Base-by-base conservation (phyloP, 1,140 invertebrate genomes). In the Panagrolaimus sp. region DNA sequence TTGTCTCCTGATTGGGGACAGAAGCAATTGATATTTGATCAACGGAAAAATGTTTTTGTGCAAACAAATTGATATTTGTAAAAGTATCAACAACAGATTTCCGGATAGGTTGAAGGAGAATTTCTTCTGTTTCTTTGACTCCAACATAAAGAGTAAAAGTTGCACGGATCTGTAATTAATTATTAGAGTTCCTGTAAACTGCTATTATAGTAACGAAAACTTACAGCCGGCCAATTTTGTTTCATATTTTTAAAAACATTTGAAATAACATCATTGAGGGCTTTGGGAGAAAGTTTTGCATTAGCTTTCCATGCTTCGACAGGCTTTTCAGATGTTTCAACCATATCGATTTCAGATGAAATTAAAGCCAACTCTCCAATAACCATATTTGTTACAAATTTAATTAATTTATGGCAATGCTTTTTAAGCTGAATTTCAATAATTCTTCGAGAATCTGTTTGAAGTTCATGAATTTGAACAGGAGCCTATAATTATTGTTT, bases 71-170 rank as follows among this genome's bases (percentile, higher is more conserved):
- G 5, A 81, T 47, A 16, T 68, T 70, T 9, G 67, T 65, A 68
- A 81, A 81, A 13, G 67, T 47, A 44, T 78, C 74, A 20, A 71
- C 70, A 14, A 81, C 67, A 13, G 46, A 65, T 47, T 80, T 77
- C 5, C 81, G 67, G 13, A 80, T 72, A 3, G 79, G 81, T 31
- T 78, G 71, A 9, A 81, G 72, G 4, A 81, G 73, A 61, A 81
- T 81, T 23, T 79, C 74, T 66, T 81, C 79, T 9, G 79, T 81
- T 47, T 81, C 79, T 11, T 46, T 44, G 9, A 73, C 72, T 25
- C 80, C 79, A 65, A 81, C 83, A 69, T 81, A 81, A 13, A 81
- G 67, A 13, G 66, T 63, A 48, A 79, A 82, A 11, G 77, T 67
- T 23, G 65, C 64, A 16, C 73, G 69, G 27, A 81, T 66, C 79